Base-by-base conservation (phyloP, 1,140 invertebrate genomes). In the Nylanderia fulva region DNA sequence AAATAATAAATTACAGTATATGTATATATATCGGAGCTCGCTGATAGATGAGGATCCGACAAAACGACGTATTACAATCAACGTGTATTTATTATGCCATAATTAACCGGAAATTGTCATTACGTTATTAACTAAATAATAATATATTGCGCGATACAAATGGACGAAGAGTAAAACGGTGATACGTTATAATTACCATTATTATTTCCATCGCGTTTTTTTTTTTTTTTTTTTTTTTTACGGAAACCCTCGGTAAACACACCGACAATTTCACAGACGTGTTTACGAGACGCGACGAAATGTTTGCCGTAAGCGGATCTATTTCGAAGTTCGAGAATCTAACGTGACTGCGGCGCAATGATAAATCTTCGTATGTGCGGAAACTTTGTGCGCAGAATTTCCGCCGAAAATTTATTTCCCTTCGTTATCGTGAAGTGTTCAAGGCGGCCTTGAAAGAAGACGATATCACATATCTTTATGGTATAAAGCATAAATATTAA, bases 401-500 rank as follows among this genome's bases (percentile, higher is more conserved):
- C 27, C 42, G 61, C 64, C 54, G 76, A 83, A 89, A 89, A 89
- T 89, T 88, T 85, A 89, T 88, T n/a, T 88, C 58, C 63, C 76
- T 89, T 89, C 87, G 76, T 89, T 89, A 89, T 89, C 86, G 74
- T 45, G 33, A n/a, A 71, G 74, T 82, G 45, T 74, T 88, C 87
- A 56, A 71, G 71, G 18, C 76, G 76, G 75, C 84, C 86, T 89
- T 88, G 83, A 75, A 88, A 84, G 86, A 88, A 84, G 86, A 85
- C 58, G 36, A 56, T 77, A 76, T 80, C 76, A 72, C 54, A 48
- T 63, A 48, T 85, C 69, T 75, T 74, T 27, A 63, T n/a, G 11
- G 9, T 39, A 48, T 48, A 48, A 80, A 27, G 42, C 52, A 29
- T 9, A 56, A 36, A 69, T 69, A 66, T 58, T 72, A 68, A 75